Base-by-base conservation (phyloP, 2,113 vertebrate genomes). In the Periophthalmodon schlosseri region DNA sequence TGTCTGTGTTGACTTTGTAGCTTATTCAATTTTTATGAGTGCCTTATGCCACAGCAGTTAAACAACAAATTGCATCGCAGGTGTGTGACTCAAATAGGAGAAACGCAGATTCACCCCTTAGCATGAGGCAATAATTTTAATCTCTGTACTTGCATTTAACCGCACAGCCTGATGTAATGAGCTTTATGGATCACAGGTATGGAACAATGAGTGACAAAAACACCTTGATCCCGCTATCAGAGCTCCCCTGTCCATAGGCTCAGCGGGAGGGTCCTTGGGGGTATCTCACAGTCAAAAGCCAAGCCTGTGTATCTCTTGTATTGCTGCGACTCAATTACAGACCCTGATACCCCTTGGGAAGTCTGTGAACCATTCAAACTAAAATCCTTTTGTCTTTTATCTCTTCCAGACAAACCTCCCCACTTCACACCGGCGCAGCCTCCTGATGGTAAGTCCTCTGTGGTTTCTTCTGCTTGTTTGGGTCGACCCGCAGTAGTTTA, bases 391-490 rank as follows among this genome's bases (percentile, higher is more conserved):
- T 73, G 65, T 77, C 64, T 91, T 93, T 89, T 90, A 82, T 93
- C 86, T 93, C 86, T 91, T 93, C 69, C 94, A 99, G 97, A 99
- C 92, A 99, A 98, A 90, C 97, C 96, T 68, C 95, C 94, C 76
- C 95, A 96, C 82, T 96, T 97, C 83, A 93, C 95, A 0, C 94
- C 93, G 44, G 90, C 92, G 0, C 93, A 93, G 66, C 89, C 94
- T 84, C 94, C 93, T 69, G 97, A 99, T 91, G 96, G 97, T 99
- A 87, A 98, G 97, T 97, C 89, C 87, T 81, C 75, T 74, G 71
- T 73, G 79, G 44, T 77, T 88, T 85, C 58, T 70, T 47, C 70
- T 9, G 36, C 65, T 82, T 20, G 66, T 72, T 78, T 80, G 68
- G 44, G 2, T 44, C 76, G 82, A 82, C 83, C 81, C 11, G 49